Base-by-base conservation (phyloP, 1,140 invertebrate genomes). In the Pseudoatta argentina region DNA sequence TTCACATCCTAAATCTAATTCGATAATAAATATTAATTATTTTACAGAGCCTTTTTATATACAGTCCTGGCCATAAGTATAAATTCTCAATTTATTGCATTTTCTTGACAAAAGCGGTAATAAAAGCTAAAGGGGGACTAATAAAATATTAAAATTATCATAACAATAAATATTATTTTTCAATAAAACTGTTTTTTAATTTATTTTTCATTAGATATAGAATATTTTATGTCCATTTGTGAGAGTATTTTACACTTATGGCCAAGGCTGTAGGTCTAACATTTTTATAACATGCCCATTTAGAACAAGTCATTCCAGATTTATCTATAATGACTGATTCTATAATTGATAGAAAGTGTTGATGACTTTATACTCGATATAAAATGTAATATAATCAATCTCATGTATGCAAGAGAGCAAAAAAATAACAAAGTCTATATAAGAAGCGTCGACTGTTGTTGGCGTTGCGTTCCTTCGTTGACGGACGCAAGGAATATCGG, bases 401-500 rank as follows among this genome's bases (percentile, higher is more conserved):
- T 27, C 55, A 34, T 27, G 21, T 27, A 55, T 76, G 30, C 34
- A 16, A 59, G 18, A 73, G 53, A 57, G n/a, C 39, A 12, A 16
- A 72, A 51, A 18, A 76, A 1, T 59, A n/a, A 14, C n/a, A 59
- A 39, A 57, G 72, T 75, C 39, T 61, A 27, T 64, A 64, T 77
- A 51, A 77, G 16, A 78, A 24, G 12, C 39, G 44, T 64, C 57
- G 57, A 27, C 18, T 14, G 4, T 53, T 21, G 66, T 71, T 21
- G 48, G 1, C 30, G 30, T 83, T 76, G 71, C 30, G 27, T 59
- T 87, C 30, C 53, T 57, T 72, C 48, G 66, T 39, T 71, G 21
- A 73, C 24, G 86, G 55, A 55, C 53, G 55, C 55, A 75, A 34
- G 1, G 51, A 81, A 83, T 81, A 79, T 82, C 64, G 78, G 78